Percentiles rank a stretch among this genome's conserved stretches.
Conservation (phyloP, 2,888 invertebrate genomes). For the Cotesia congregata region DNA sequence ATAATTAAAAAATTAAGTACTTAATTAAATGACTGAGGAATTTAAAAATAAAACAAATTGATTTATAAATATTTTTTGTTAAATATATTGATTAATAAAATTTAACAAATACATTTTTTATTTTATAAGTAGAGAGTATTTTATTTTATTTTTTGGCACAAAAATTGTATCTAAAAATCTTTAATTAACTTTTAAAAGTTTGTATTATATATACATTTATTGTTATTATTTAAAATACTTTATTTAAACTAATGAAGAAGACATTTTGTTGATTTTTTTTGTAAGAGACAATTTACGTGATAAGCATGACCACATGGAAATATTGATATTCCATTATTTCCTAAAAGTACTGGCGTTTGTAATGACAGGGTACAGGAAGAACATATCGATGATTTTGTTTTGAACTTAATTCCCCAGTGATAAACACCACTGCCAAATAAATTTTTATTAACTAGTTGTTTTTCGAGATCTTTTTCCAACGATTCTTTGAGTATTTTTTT, state of each 20-base stretch:
- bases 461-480: constrained; percentile 59
- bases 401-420: constrained; percentile 73
- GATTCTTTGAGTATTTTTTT: constrained; percentile 56
- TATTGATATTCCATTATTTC: constrained; percentile 76
- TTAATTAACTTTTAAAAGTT: neutral
- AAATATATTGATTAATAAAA: constrained; percentile 6
- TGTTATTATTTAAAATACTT: neutral
- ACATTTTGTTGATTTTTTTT: constrained; percentile 72
- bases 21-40: neutral
- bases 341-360: constrained; percentile 74
- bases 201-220: neutral
- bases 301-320: constrained; percentile 77
- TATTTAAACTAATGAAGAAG: constrained; percentile 62
- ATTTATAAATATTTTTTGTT: neutral
- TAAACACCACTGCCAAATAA: constrained; percentile 61
- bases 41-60: constrained; percentile 10
- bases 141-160: neutral
- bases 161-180: neutral
- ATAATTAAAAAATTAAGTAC: neutral
- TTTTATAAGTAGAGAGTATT: neutral
- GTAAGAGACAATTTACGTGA: constrained; percentile 75
- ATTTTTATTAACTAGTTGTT: constrained; percentile 51
- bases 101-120: constrained; percentile 15
- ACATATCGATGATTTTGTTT: constrained; percentile 65
- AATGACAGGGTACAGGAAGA: constrained; percentile 75